Percentiles rank a stretch among this genome's conserved stretches.
phyloP scores from a whole-genome alignment of 1,140 invertebrate species.

The Sycophila sp. region DNA sequence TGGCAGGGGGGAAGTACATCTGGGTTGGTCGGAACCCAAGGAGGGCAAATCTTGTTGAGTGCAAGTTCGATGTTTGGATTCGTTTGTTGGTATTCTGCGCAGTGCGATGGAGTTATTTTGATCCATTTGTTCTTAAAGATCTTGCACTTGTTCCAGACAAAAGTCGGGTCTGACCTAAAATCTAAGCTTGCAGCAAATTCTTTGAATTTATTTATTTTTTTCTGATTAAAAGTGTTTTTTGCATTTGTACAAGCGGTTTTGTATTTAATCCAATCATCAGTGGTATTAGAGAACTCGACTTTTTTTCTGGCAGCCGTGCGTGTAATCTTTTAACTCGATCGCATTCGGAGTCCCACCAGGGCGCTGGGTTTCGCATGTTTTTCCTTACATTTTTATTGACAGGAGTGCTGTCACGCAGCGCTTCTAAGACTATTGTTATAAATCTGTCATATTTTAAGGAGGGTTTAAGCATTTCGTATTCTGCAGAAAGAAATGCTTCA shows the following conservation, averaged over 20 bases:
- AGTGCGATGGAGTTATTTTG: background rate
- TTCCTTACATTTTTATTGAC: background rate
- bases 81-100: background rate
- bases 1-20: background rate
- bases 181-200: conserved; percentile 5
- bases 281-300: background rate
- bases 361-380: background rate
- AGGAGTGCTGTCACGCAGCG: background rate
- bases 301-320: background rate
- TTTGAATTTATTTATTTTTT: conserved; percentile 14
- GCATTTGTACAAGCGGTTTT: conserved; percentile 19
- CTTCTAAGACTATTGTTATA: background rate
- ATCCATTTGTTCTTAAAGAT: conserved; percentile 31
- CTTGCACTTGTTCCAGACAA: conserved; percentile 26
- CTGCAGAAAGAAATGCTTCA: background rate
- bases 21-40: background rate
- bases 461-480: background rate
- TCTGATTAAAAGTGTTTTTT: conserved; percentile 36
- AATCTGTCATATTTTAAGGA: background rate
- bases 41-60: background rate
- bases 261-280: conserved; percentile 30
- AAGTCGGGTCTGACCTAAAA: conserved; percentile 7
- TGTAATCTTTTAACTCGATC: background rate
- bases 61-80: background rate
- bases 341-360: background rate